These are phyloP conservation scores for Epistrophe grossulariae DNA, from an alignment of 2,888 invertebrate genomes.

Conservation along the genomic window DNA sequence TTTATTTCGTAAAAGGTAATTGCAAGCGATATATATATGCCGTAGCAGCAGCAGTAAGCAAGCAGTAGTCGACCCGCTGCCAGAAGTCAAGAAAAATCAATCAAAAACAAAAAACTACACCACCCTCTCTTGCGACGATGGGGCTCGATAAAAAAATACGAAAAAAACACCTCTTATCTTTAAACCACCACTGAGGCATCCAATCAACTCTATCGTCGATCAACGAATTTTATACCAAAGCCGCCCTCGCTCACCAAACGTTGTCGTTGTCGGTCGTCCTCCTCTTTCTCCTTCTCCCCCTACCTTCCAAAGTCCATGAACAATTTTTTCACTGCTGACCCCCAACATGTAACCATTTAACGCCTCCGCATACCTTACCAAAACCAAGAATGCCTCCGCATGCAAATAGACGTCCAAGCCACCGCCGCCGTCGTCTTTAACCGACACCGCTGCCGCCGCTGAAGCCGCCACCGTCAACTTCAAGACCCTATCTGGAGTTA, in stretches of 20 bases:
- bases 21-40: conserved; percentile 37
- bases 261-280: conserved; percentile 13
- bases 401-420: conserved; percentile 68
- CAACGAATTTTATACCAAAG: conserved; percentile 57
- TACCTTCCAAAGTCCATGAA: conserved; percentile 33
- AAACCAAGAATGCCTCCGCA: conserved; percentile 65
- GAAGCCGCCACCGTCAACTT: conserved; percentile 12
- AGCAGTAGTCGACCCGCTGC: conserved; percentile 59
- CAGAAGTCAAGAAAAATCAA: conserved; percentile 75
- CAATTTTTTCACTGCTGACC: conserved; percentile 67
- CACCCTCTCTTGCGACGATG: conserved; percentile 13
- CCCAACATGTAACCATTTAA: conserved; percentile 75
- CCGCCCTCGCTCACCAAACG: conserved; percentile 26
- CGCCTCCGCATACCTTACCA: conserved; percentile 70
- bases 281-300: not conserved
- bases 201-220: conserved; percentile 70
- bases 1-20: conserved; percentile 63
- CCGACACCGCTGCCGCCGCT: not conserved
- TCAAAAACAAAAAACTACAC: conserved; percentile 53
- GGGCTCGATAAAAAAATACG: not conserved
- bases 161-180: conserved; percentile 65
- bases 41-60: not conserved
- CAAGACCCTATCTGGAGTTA: conserved; percentile 68
- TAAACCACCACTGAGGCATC: conserved; percentile 65
- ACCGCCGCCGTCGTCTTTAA: not conserved